These are phyloP conservation scores for Hassar affinis DNA, from an alignment of 2,113 vertebrate species.

Conservation along the genomic window DNA sequence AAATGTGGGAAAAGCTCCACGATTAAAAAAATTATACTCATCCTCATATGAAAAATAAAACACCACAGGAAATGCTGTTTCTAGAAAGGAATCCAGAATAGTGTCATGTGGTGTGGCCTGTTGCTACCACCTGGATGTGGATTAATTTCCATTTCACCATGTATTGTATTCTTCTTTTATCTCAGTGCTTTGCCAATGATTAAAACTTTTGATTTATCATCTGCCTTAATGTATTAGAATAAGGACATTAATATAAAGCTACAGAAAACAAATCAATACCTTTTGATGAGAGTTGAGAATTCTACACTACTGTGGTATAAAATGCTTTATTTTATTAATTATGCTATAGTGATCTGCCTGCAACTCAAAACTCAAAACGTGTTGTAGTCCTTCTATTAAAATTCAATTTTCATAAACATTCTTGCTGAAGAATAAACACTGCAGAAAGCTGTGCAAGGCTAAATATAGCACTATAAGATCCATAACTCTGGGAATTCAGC, in stretches of 20 bases:
- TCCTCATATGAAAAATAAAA: neutral
- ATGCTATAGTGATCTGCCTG: neutral
- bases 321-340: neutral
- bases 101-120: neutral
- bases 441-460: neutral
- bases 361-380: neutral
- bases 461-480: neutral
- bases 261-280: neutral
- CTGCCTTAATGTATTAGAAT: neutral
- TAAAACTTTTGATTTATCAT: neutral
- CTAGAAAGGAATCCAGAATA: neutral
- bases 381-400: neutral
- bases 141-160: neutral
- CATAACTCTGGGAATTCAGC: neutral
- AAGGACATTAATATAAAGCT: neutral
- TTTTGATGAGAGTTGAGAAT: neutral
- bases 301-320: neutral
- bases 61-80: neutral
- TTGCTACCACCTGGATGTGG: neutral
- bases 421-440: neutral
- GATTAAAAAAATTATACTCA: neutral
- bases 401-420: neutral
- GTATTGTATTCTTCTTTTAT: neutral
- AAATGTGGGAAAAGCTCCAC: neutral
- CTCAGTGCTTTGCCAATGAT: neutral